Conservation (phyloP, 1,140 invertebrate species). For the Drosophila kikkawai region DNA sequence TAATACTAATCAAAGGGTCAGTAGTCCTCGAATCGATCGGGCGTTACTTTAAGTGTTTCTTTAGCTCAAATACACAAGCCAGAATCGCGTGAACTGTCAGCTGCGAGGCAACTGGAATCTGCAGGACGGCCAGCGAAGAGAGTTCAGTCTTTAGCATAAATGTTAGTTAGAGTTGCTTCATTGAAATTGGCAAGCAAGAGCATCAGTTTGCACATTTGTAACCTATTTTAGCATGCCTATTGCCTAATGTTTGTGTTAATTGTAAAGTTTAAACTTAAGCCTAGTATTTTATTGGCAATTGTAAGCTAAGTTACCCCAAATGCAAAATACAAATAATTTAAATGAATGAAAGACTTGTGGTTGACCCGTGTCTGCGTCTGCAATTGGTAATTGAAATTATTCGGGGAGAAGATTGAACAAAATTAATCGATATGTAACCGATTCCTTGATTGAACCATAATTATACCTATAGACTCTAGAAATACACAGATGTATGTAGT, state of each 20-base stretch:
- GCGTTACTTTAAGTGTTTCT: conserved; percentile 69
- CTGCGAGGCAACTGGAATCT: conserved; percentile 38
- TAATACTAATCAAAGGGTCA: conserved; percentile 59
- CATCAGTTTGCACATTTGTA: conserved; percentile 61
- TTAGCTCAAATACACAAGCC: conserved; percentile 71
- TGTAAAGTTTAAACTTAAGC: conserved; percentile 68
- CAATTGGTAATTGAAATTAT: conserved; percentile 30
- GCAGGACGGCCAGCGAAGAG: conserved; percentile 42
- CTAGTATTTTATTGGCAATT: conserved; percentile 51
- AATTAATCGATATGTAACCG: conserved; percentile 44
- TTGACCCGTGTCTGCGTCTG: conserved; percentile 35
- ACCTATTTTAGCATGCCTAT: conserved; percentile 59
- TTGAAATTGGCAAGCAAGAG: conserved; percentile 37
- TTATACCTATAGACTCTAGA: conserved; percentile 44
- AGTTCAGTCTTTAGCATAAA: conserved; percentile 66
- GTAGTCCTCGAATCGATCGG: conserved; percentile 60
- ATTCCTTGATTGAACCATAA: conserved; percentile 54
- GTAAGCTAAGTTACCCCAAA: conserved; percentile 56
- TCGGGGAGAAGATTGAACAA: conserved; percentile 26
- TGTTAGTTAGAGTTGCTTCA: conserved; percentile 70
- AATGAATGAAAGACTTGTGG: conserved; percentile 37
- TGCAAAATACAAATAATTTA: conserved; percentile 45
- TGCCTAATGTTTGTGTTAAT: conserved; percentile 72
- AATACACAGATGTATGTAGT: conserved; percentile 57
- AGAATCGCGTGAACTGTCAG: conserved; percentile 37